phyloP scores from a whole-genome alignment of 2,888 invertebrate genomes.

The Dendrolimus houi region DNA sequence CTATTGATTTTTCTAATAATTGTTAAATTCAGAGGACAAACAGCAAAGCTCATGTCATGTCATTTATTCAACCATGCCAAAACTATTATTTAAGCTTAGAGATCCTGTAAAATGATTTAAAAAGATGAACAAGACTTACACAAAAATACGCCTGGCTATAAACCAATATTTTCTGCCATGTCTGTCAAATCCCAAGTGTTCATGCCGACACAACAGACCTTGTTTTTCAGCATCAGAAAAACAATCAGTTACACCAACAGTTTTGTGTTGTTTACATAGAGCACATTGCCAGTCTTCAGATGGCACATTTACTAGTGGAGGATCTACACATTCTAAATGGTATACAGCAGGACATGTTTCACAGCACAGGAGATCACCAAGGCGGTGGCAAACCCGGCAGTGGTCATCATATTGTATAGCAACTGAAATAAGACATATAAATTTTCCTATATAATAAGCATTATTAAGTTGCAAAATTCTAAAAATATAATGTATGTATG shows the following conservation, averaged over 20 bases:
- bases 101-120: too few species aligned
- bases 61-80: too few species aligned
- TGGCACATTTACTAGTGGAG: constrained; percentile 94
- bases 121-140: constrained; percentile 79
- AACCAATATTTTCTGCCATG: constrained; percentile 99
- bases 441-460: not conserved
- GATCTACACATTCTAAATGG: constrained; percentile 97
- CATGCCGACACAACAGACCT: constrained; percentile 93
- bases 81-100: too few species aligned
- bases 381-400: constrained; percentile 92
- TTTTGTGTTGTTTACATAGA: constrained; percentile 94
- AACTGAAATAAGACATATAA: constrained; percentile 48
- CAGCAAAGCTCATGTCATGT: too few species aligned
- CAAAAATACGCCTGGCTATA: constrained; percentile 91
- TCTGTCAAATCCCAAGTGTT: constrained; percentile 95
- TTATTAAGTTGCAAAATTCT: too few species aligned
- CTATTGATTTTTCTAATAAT: too few species aligned
- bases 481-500: too few species aligned
- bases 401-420: constrained; percentile 95
- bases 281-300: constrained; percentile 98
- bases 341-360: constrained; percentile 99
- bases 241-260: constrained; percentile 95
- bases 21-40: too few species aligned
- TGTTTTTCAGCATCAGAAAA: constrained; percentile 93
- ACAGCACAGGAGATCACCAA: constrained; percentile 97